Evolutionary conservation across 2,113 vertebrate genomes (phyloP), one percentile per base, ranked within the genome.

Genomic region (Cynoglossus semilaevis): DNA sequence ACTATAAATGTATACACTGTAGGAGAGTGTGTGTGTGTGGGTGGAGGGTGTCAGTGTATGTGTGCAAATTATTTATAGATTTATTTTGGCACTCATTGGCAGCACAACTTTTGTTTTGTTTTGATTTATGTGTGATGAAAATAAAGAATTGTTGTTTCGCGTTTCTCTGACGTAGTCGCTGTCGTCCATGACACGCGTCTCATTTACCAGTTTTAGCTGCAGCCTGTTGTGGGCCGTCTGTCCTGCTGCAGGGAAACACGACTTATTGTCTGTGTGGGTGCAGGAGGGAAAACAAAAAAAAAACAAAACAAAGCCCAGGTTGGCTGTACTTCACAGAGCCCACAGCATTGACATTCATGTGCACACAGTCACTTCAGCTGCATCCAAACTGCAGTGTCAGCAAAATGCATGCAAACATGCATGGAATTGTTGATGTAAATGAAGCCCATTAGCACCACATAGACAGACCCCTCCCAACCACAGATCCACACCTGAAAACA

Each of bases 401-500:
- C 71, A 57, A 17, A 17, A 15, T 38, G 29, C 55, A 78, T 74
- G 51, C 12, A 63, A 68, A 76, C 47, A 8, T 11, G 48, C 1
- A 29, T 38, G 46, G 15, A 19, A 52, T 72, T 63, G 44, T 70
- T 51, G n/a, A 82, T 81, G 75, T 70, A 73, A 84, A 87, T 77
- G n/a, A 47, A 71, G 34, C 9, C 51, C 50, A 79, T 84, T 85
- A 63, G 17, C 71, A 83, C 71, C 63, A 79, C 62, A 74, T 1
- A 52, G 17, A 0, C 7, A 1, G 15, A 9, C 17, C n/a, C 62
- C 12, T 36, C 14, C 14, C 19, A 9, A 7, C 17, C 38, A 8
- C 38, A 3, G 17, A 15, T 40, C n/a, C 18, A 47, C 54, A 56
- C 63, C 60, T 63, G 67, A 48, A 61, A 79, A 76, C 46, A 49